Base-by-base conservation (phyloP, 2,888 invertebrate genomes). In the Prenolepis imparis region DNA sequence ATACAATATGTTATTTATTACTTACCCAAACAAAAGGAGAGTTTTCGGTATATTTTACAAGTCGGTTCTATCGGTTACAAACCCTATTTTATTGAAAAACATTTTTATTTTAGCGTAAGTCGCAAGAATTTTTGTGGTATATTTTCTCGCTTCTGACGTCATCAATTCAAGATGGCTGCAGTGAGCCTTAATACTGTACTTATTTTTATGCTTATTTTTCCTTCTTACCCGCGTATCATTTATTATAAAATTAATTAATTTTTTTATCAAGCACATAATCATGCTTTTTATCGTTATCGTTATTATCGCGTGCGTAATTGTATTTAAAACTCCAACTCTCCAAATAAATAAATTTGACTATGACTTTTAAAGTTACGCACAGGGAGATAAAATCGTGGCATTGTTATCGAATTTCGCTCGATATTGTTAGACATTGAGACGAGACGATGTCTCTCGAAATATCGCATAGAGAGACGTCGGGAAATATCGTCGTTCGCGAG, bases 401-500 rank as follows among this genome's bases (percentile, higher is more conserved):
- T 41, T 41, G 57, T 72, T 32, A 32, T 32, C 39, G 28, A 55
- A 81, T 32, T 52, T 63, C 57, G 44, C 12, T 15, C 21, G 66
- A 41, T 39, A 41, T 59, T 44, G 70, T 24, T 74, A 75, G 55
- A 75, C 57, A 28, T 24, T 32, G 55, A 48, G 68, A 39, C 73
- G 61, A 64, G 59, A 48, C 28, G 67, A 41, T 39, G 59, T 55
- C 44, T 67, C 88, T 85, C 36, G 84, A 88, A 89, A 89, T 89
- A 89, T 81, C 89, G 21, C 67, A 32, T 44, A 64, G 32, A 64
- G 11, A 61, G 64, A 67, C 70, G 84, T 36, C 77, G 64, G 32
- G 52, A 84, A 78, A 83, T 52, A 66, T 63, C 15, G 36, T 39
- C 11, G 39, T 84, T 66, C 73, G 78, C 44, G 84, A 86, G 87